Evolutionary conservation across 2,888 invertebrate genomes (phyloP).

Genomic region (Lithophane socia): DNA sequence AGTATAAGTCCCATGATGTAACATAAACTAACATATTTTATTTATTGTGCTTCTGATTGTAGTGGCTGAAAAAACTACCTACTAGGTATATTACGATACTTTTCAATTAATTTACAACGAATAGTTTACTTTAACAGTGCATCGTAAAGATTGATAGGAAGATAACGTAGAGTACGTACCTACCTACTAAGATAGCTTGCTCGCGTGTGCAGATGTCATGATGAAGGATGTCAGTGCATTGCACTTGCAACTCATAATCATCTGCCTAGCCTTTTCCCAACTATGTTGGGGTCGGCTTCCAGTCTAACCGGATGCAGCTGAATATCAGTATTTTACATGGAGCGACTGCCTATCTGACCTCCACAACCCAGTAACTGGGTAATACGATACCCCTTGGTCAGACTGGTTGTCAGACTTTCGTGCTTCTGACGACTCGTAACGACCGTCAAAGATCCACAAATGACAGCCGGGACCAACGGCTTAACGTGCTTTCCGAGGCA

Average conservation of each 20-base stretch:
- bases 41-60: background rate
- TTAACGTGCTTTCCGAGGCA: too few relatives aligned
- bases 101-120: constrained; percentile 10
- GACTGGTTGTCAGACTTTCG: too few relatives aligned
- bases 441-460: too few relatives aligned
- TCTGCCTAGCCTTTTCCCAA: too few relatives aligned
- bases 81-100: background rate
- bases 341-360: too few relatives aligned
- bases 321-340: too few relatives aligned
- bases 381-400: too few relatives aligned
- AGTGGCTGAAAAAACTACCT: background rate
- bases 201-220: constrained; percentile 30
- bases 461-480: too few relatives aligned
- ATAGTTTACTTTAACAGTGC: constrained; percentile 11
- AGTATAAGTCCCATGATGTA: background rate
- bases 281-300: too few relatives aligned
- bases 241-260: constrained; percentile 38
- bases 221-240: constrained; percentile 16
- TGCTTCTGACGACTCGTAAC: too few relatives aligned
- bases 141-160: constrained; percentile 38
- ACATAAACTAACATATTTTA: background rate
- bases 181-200: background rate
- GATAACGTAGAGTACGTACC: constrained; percentile 8
- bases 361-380: too few relatives aligned
- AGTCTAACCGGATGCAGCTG: too few relatives aligned